Conservation (phyloP, 2,797 vertebrate genomes). For the Jordanella pulchra region DNA sequence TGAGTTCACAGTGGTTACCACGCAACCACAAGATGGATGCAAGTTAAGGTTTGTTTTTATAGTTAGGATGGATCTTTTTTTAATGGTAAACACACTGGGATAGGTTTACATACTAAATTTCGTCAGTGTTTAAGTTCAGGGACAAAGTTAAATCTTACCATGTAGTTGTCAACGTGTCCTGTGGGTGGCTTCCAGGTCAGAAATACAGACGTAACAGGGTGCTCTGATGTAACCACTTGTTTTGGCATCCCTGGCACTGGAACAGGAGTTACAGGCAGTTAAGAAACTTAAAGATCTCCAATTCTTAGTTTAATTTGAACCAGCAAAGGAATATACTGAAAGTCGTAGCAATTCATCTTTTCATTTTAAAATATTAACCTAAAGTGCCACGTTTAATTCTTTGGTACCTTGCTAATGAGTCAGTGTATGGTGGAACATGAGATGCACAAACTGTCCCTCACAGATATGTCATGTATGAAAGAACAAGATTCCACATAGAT, state of each 20-base stretch:
- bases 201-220: conserved; percentile 78
- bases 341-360: neutral
- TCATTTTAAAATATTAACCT: neutral
- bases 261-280: conserved; percentile 19
- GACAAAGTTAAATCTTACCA: conserved; percentile 69
- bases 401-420: neutral
- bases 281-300: conserved; percentile 1
- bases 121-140: neutral
- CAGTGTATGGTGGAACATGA: neutral
- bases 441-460: neutral
- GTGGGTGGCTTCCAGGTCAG: conserved; percentile 83
- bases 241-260: conserved; percentile 83
- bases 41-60: conserved; percentile 59
- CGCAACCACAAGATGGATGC: conserved; percentile 76
- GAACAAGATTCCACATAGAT: neutral
- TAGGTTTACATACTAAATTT: neutral
- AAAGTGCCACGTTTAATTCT: neutral
- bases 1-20: conserved; percentile 76
- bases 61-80: conserved; percentile 16
- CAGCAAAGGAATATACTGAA: conserved; percentile 9
- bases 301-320: neutral
- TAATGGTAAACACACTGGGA: neutral
- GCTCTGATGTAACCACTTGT: conserved; percentile 79
- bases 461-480: neutral
- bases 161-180: conserved; percentile 83